A percentile compares a stretch with the other conserved stretches of the same genome.
phyloP scores from a whole-genome alignment of 1,140 invertebrate species.

The Bombus consobrinus region DNA sequence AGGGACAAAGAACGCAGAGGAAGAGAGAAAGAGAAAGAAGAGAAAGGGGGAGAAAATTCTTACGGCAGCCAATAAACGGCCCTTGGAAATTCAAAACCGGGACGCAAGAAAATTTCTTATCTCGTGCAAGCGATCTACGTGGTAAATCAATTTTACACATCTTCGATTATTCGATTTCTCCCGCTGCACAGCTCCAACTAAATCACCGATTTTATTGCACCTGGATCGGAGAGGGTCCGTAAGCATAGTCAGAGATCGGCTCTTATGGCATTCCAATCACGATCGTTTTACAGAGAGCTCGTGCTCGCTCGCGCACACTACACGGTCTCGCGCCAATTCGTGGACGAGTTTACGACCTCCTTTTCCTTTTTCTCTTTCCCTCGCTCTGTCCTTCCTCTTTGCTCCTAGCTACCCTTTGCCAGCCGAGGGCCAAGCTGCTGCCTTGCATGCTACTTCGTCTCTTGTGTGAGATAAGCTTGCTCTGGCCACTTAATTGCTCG shows the following conservation, averaged over 20 bases:
- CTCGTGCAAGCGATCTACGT: neutral
- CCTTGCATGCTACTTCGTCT: slow-evolving; percentile 36
- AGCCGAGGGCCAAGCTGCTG: slow-evolving; percentile 29
- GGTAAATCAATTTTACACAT: slow-evolving; percentile 53
- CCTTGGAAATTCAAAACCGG: slow-evolving; percentile 21
- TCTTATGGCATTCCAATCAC: slow-evolving; percentile 46
- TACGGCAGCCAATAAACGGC: slow-evolving; percentile 9
- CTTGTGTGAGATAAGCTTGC: slow-evolving; percentile 65
- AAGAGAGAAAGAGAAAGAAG: neutral
- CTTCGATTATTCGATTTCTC: slow-evolving; percentile 46
- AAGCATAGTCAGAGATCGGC: slow-evolving; percentile 7
- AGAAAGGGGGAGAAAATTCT: neutral
- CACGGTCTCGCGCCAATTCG: slow-evolving; percentile 63
- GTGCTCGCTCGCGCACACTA: neutral
- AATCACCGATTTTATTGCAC: slow-evolving; percentile 55
- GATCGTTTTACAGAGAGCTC: slow-evolving; percentile 43
- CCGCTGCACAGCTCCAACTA: neutral
- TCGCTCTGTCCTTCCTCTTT: neutral
- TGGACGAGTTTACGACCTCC: slow-evolving; percentile 50
- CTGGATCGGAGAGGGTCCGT: neutral
- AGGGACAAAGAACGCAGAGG: neutral
- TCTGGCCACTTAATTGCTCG: slow-evolving; percentile 74
- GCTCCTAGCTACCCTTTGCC: neutral
- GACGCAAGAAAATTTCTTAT: slow-evolving; percentile 8
- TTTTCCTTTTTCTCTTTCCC: neutral